A percentile compares a stretch with the other conserved stretches of the same genome.
phyloP scores from a whole-genome alignment of 1,140 invertebrate genomes.

The Tyrophagus putrescentiae region DNA sequence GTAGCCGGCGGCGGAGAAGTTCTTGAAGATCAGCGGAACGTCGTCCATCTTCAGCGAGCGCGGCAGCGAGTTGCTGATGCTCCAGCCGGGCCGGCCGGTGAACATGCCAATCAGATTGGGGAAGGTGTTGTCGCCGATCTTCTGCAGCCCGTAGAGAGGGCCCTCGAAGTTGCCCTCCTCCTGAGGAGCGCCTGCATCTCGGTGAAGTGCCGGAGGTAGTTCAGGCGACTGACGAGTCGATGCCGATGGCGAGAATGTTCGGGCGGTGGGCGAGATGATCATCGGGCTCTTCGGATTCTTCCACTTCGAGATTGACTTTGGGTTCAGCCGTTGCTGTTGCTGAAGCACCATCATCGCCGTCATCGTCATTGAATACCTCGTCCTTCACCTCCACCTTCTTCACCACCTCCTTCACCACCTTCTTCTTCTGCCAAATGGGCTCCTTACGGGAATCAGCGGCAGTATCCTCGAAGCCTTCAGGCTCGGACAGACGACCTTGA shows the following conservation, averaged over 20 bases:
- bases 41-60: too few species aligned
- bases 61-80: too few species aligned
- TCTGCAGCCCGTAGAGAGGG: slow-evolving; percentile 32
- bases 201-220: slow-evolving; percentile 41
- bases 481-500: not conserved
- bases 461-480: not conserved
- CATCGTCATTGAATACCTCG: too few species aligned
- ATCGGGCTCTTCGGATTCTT: too few species aligned
- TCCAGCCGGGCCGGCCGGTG: slow-evolving; percentile 27
- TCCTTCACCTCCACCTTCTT: too few species aligned
- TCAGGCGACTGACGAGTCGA: slow-evolving; percentile 45
- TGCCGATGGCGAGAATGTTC: slow-evolving; percentile 38
- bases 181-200: not conserved
- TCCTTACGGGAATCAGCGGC: not conserved
- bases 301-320: too few species aligned
- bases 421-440: not conserved
- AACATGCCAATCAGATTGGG: slow-evolving; percentile 35
- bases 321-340: too few species aligned
- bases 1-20: not conserved
- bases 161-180: too few species aligned
- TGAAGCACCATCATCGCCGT: too few species aligned
- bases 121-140: slow-evolving; percentile 37
- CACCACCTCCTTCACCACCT: too few species aligned
- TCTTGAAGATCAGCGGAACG: too few species aligned
- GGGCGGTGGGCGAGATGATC: too few species aligned